Evolutionary conservation across 2,888 invertebrate species (phyloP), one percentile per base, ranked within the genome.

Genomic region (Sminthurides aquaticus): DNA sequence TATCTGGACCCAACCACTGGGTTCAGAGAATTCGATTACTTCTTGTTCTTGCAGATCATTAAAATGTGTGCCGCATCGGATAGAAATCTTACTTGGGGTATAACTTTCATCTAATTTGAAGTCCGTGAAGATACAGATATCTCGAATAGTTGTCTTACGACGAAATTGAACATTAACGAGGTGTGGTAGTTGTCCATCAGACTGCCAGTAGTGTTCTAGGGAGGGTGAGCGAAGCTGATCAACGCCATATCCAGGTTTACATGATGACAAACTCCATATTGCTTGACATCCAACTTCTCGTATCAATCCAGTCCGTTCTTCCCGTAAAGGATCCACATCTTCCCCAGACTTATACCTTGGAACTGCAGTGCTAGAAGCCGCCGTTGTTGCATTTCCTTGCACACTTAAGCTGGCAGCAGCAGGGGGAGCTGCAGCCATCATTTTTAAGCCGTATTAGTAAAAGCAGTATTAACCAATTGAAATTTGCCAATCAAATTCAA

Each of bases 121-220:
- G 79, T 99, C 98, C 0, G 96, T 92, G 78, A 95, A 99, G 69
- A 99, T 89, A 78, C 92, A 95, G 71, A 99, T 90, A 79, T 96
- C 93, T 58, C 90, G 88, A 11, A 99, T 89, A 71, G 93, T 92
- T 0, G 94, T 98, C 80, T 97, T 97, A 70, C 90, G 85, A 76
- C 91, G 88, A 78, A 98, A 98, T 77, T 97, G 95, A 71, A 99
- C 92, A 77, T 97, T 98, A 0, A 99, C 94, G 70, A 97, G 82
- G 80, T 99, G 99, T 2, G 99, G 99, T 69, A 99, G 84, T 74
- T 97, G 97, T 0, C 99, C 99, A 80, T 99, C 99, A 0, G 97
- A 98, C 79, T 99, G 99, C 99, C 99, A 99, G 79, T 97, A 99
- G 2, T 96, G 95, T 74, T 99, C 99, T 79, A 91, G 88, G 69